A percentile compares a stretch with the other conserved stretches of the same genome.
These are phyloP conservation scores for Epizoanthus scotinus DNA, from an alignment of 92 coral and sea anemone genomes.

Conservation along the genomic window DNA sequence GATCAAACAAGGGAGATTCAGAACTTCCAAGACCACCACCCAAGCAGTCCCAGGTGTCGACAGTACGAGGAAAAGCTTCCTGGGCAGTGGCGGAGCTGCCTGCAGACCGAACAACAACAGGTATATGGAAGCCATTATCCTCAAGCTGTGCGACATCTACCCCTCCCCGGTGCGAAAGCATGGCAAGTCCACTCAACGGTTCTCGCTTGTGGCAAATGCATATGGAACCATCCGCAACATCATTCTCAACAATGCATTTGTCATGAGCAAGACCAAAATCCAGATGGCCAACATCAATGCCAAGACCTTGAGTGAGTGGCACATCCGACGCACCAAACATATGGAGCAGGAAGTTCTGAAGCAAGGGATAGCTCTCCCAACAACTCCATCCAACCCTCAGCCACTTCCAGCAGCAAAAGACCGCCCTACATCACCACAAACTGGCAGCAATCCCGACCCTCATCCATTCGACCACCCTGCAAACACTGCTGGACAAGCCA, in stretches of 20 bases:
- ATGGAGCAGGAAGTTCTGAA: conserved; percentile 29
- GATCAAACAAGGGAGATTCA: conserved; percentile 11
- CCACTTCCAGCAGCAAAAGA: conserved; percentile 12
- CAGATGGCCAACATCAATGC: conserved; percentile 38
- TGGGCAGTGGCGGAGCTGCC: conserved; percentile 21
- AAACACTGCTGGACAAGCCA: conserved; percentile 38
- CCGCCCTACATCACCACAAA: conserved; percentile 2
- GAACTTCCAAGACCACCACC: neutral
- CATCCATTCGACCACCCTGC: conserved; percentile 10
- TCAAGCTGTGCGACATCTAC: no score
- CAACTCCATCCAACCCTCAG: neutral
- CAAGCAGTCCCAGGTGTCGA: conserved; percentile 27
- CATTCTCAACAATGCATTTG: neutral
- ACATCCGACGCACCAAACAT: conserved; percentile 22
- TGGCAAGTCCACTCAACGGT: no score
- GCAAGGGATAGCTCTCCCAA: neutral
- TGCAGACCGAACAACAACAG: neutral
- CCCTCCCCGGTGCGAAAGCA: no score
- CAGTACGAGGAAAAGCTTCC: conserved; percentile 29
- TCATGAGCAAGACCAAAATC: conserved; percentile 33
- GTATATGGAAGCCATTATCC: neutral
- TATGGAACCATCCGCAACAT: neutral
- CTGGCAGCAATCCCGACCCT: neutral
- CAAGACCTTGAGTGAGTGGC: conserved; percentile 36
- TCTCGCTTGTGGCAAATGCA: no score